Conservation (phyloP, 2,113 vertebrate genomes). For the human region GRCh38 chr5:104529501-104530000, state of each 20-base stretch:
- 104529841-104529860: background rate
- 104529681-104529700: background rate
- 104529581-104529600: background rate
- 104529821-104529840: background rate
- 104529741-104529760: background rate
- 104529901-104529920: background rate
- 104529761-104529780: background rate
- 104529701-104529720: background rate
- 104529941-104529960: background rate
- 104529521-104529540: background rate
- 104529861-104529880: background rate
- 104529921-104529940: background rate
- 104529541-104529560: background rate
- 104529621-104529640: background rate
- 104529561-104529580: background rate
- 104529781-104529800: background rate
- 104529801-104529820: background rate
- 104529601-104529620: background rate
- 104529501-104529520: background rate
- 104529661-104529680: background rate
- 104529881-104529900: background rate
- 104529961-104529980: too few relatives aligned
- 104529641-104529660: background rate
- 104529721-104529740: background rate
- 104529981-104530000: background rate